Evolutionary conservation across 2,113 vertebrate species (phyloP).

Genomic region (Spea bombifrons): DNA sequence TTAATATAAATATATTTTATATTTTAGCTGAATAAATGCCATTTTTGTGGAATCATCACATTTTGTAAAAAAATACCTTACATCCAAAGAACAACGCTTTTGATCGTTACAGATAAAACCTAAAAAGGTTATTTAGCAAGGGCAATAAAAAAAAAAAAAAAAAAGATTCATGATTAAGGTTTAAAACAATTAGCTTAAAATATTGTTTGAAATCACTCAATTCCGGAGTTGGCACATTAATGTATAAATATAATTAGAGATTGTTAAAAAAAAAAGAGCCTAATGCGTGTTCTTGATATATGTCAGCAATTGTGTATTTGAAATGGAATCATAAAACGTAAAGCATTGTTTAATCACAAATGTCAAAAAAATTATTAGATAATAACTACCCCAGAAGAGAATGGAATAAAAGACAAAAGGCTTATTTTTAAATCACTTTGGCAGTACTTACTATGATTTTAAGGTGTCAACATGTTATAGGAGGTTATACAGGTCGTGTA

Average conservation of each 20-base stretch:
- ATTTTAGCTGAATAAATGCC: too few species aligned
- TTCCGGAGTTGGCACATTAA: constrained; percentile 66
- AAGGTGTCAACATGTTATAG: constrained; percentile 71
- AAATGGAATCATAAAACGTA: constrained; percentile 75
- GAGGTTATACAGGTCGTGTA: constrained; percentile 64
- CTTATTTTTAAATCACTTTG: constrained; percentile 71
- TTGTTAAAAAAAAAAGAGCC: constrained; percentile 59
- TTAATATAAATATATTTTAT: too few species aligned
- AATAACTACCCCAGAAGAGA: constrained; percentile 66
- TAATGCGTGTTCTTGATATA: constrained; percentile 70
- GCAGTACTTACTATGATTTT: constrained; percentile 70
- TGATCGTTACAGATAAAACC: constrained; percentile 36
- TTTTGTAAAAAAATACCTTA: not conserved
- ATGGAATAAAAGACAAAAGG: constrained; percentile 70
- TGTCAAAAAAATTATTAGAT: constrained; percentile 77
- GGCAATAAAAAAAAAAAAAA: constrained; percentile 58
- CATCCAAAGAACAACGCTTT: constrained; percentile 7
- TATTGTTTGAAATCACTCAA: constrained; percentile 68
- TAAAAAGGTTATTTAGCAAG: constrained; percentile 52
- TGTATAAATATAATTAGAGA: constrained; percentile 70
- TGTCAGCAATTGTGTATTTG: constrained; percentile 70
- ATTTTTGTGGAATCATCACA: not conserved
- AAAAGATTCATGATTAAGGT: constrained; percentile 63
- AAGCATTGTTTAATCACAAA: constrained; percentile 72
- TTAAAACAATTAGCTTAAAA: constrained; percentile 71